A percentile compares a stretch with the other conserved stretches of the same genome.
These are phyloP conservation scores for Cyclargus thomasi DNA, from an alignment of 1,140 invertebrate species.

Conservation along the genomic window DNA sequence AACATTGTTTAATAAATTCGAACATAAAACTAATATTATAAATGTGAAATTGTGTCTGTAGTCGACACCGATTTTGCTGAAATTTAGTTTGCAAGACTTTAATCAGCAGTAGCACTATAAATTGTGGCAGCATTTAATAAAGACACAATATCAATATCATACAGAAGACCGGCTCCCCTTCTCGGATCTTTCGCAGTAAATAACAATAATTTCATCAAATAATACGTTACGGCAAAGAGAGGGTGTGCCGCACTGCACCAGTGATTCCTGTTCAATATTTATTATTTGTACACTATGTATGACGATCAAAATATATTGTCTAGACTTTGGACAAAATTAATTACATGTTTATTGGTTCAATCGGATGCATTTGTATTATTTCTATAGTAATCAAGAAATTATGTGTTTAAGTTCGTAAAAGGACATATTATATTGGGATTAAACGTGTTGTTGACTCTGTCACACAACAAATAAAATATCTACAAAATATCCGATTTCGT, in stretches of 20 bases:
- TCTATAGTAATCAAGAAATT: no score
- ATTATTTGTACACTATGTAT: not conserved
- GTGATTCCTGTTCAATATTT: not conserved
- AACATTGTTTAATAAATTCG: no score
- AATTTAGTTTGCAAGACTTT: not conserved
- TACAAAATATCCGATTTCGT: not conserved
- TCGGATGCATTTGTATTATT: no score
- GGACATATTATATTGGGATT: no score
- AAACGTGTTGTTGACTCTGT: no score
- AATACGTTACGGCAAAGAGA: not conserved
- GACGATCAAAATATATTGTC: not conserved
- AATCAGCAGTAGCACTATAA: no score
- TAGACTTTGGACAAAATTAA: not conserved
- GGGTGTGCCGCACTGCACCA: slow-evolving; percentile 1
- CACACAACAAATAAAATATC: no score
- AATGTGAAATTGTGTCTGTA: no score
- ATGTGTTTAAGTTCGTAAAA: no score
- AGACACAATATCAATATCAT: not conserved
- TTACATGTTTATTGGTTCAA: not conserved
- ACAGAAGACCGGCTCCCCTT: not conserved
- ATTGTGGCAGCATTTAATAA: not conserved
- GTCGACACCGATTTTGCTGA: no score
- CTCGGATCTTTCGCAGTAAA: not conserved
- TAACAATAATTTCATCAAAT: not conserved
- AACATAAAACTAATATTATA: no score